These are phyloP conservation scores for Tapirus indicus DNA, from an alignment of 2,797 vertebrate species.

Conservation along the genomic window DNA sequence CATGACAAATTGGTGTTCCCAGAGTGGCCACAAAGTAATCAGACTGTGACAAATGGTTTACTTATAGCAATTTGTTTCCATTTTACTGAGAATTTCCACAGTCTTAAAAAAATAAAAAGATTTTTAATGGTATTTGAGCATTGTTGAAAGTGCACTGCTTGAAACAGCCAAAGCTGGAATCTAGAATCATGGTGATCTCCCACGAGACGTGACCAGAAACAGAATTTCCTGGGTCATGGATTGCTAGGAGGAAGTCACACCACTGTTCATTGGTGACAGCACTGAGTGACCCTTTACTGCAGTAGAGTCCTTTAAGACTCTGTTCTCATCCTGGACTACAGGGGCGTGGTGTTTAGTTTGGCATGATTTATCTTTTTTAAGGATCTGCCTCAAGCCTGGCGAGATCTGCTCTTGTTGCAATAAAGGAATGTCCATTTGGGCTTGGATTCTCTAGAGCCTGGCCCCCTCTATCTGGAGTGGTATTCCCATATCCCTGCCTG, in stretches of 20 bases:
- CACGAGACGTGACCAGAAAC: conserved; percentile 4
- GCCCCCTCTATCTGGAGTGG: not conserved
- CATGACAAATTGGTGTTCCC: conserved; percentile 92
- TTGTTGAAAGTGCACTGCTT: conserved; percentile 72
- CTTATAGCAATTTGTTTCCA: conserved; percentile 93
- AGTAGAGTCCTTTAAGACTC: not conserved
- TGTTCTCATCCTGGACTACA: not conserved
- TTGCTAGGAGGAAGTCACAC: not conserved
- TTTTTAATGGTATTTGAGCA: conserved; percentile 77
- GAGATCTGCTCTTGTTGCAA: not conserved
- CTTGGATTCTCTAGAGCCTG: not conserved
- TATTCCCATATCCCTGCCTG: not conserved
- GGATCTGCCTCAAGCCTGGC: not conserved
- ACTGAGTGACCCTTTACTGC: not conserved
- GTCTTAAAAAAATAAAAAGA: conserved; percentile 86
- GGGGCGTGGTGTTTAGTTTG: not conserved
- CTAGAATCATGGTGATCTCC: conserved; percentile 18
- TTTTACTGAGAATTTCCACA: conserved; percentile 90
- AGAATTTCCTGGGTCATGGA: not conserved
- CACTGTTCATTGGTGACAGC: not conserved
- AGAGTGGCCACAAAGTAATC: conserved; percentile 91
- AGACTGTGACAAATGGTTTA: conserved; percentile 93
- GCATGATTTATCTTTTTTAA: not conserved
- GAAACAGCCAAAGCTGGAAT: conserved; percentile 50
- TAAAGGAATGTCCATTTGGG: not conserved